Conservation (phyloP, 2,888 invertebrate species). For the Blomia tropicalis region DNA sequence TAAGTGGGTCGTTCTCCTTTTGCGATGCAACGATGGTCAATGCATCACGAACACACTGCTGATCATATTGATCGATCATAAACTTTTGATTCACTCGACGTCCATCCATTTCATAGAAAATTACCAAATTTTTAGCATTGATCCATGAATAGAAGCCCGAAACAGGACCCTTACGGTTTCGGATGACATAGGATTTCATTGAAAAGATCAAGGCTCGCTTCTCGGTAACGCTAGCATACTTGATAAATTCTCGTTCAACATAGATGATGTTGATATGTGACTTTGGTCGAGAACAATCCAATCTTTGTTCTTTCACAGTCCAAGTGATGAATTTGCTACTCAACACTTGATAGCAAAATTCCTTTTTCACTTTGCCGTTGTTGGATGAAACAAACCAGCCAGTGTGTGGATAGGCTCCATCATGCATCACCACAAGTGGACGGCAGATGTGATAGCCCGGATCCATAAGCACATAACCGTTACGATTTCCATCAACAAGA, state of each 20-base stretch:
- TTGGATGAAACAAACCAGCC: constrained; percentile 48
- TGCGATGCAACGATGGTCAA: constrained; percentile 42
- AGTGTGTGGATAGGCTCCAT: constrained; percentile 67
- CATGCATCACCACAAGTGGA: constrained; percentile 69
- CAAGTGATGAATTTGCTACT: constrained; percentile 62
- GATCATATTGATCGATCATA: constrained; percentile 50
- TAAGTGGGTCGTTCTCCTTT: constrained; percentile 39
- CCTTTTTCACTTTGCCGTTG: constrained; percentile 56
- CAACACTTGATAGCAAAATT: constrained; percentile 63
- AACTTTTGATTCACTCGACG: constrained; percentile 52
- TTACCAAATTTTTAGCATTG: constrained; percentile 45
- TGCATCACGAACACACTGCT: constrained; percentile 31
- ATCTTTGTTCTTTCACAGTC: constrained; percentile 51
- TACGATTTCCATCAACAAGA: constrained; percentile 46
- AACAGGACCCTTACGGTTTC: constrained; percentile 63
- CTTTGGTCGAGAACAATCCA: constrained; percentile 16
- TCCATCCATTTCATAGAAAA: constrained; percentile 53
- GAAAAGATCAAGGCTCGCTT: constrained; percentile 73
- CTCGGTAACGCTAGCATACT: constrained; percentile 68
- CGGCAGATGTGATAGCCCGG: constrained; percentile 78
- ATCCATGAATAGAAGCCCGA: constrained; percentile 75
- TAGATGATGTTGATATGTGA: constrained; percentile 53
- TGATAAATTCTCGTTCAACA: constrained; percentile 43
- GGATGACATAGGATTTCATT: constrained; percentile 51
- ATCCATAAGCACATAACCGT: constrained; percentile 64